A percentile compares a stretch with the other conserved stretches of the same genome.
Evolutionary conservation across 2,113 vertebrate genomes (phyloP).

Genomic region (Myocastor coypus): DNA sequence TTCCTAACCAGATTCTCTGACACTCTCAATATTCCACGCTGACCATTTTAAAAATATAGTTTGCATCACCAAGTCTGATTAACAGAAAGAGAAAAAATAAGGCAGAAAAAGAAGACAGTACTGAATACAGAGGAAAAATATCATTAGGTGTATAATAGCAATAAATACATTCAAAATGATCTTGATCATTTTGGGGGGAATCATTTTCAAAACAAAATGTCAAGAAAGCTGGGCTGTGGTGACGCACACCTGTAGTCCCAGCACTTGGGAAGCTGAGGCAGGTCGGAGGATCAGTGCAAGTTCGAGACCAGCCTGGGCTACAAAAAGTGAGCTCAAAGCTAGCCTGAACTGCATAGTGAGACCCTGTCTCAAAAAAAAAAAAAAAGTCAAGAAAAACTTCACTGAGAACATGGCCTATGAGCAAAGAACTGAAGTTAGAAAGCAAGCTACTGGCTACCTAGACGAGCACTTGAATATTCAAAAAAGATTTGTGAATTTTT

Average conservation of each 20-base stretch:
- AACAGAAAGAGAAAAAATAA: neutral
- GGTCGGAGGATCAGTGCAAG: too few species aligned
- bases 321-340: too few species aligned
- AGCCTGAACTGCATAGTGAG: too few species aligned
- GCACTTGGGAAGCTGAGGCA: too few species aligned
- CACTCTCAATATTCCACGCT: neutral
- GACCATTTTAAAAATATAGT: constrained; percentile 6
- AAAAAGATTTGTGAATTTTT: too few species aligned
- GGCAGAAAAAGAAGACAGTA: neutral
- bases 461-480: neutral
- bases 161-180: neutral
- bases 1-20: neutral
- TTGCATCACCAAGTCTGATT: neutral
- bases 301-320: too few species aligned
- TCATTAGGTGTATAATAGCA: neutral
- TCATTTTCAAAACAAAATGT: constrained; percentile 24
- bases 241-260: too few species aligned
- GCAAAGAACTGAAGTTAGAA: constrained; percentile 35
- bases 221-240: too few species aligned
- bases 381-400: constrained; percentile 19
- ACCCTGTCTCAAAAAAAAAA: too few species aligned
- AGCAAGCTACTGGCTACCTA: neutral
- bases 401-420: constrained; percentile 11
- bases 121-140: neutral
- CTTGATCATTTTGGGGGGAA: neutral